Conservation (phyloP, 1,140 invertebrate genomes). For the Zaprionus ghesquierei region DNA sequence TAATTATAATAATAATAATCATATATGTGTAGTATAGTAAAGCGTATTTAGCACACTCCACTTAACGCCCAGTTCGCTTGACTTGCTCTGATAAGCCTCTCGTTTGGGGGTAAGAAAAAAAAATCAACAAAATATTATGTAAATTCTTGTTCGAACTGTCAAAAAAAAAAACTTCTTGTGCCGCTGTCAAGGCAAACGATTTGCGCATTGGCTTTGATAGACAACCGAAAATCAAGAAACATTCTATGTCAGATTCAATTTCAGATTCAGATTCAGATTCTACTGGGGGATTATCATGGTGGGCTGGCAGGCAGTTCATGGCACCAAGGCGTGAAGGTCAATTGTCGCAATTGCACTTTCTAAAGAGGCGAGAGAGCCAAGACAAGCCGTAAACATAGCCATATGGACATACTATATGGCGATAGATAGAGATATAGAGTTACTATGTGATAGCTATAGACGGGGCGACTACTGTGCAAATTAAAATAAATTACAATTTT, state of each 20-base stretch:
- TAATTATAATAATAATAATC: not conserved
- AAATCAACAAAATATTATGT: constrained; percentile 40
- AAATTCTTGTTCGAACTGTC: constrained; percentile 47
- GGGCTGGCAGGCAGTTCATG: not conserved
- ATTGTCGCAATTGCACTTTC: constrained; percentile 58
- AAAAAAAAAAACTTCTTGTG: constrained; percentile 40
- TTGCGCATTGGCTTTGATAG: constrained; percentile 28
- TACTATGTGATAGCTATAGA: constrained; percentile 20
- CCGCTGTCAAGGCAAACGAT: constrained; percentile 49
- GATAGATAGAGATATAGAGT: too few species aligned
- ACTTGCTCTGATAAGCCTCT: constrained; percentile 45
- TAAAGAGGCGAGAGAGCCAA: constrained; percentile 33
- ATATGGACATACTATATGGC: not conserved
- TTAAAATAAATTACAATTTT: constrained; percentile 72
- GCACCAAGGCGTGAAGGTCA: constrained; percentile 43
- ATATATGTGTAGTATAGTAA: too few species aligned
- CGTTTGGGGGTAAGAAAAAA: not conserved
- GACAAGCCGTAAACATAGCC: constrained; percentile 11
- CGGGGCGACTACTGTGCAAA: constrained; percentile 30
- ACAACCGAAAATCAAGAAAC: constrained; percentile 6
- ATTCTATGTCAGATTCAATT: not conserved
- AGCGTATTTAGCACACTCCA: constrained; percentile 61
- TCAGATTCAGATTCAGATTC: too few species aligned
- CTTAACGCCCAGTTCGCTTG: constrained; percentile 42
- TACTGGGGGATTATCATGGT: not conserved